phyloP scores from a whole-genome alignment of 2,888 invertebrate species.

The Tortricodes alternella region DNA sequence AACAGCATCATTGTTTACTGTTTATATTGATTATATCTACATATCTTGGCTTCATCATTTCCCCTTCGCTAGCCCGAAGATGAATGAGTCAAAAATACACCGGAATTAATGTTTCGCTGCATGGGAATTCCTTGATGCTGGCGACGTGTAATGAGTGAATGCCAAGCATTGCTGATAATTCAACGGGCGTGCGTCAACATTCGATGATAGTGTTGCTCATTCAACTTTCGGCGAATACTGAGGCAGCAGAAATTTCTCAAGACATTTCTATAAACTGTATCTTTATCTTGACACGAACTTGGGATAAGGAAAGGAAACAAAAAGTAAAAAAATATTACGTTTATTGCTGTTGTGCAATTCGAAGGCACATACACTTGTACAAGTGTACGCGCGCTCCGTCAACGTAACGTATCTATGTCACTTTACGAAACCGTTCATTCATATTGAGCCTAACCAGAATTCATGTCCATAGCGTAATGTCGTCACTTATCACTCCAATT shows the following conservation, averaged over 20 bases:
- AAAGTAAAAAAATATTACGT: conserved; percentile 76
- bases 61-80: conserved; percentile 16
- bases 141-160: conserved; percentile 35
- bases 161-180: conserved; percentile 30
- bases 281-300: background rate
- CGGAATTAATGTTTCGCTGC: conserved; percentile 36
- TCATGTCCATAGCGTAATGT: conserved; percentile 64
- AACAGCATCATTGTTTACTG: conserved; percentile 25
- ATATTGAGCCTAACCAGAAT: conserved; percentile 46
- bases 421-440: conserved; percentile 40
- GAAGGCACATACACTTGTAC: conserved; percentile 74
- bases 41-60: conserved; percentile 15
- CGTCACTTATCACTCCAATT: conserved; percentile 55
- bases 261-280: background rate
- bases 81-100: conserved; percentile 35
- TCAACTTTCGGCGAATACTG: conserved; percentile 9
- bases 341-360: conserved; percentile 79
- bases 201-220: conserved; percentile 11
- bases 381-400: conserved; percentile 76
- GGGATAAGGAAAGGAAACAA: conserved; percentile 45
- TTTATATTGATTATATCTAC: too few relatives aligned
- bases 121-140: conserved; percentile 39
- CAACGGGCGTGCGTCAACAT: conserved; percentile 18
- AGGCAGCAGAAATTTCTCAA: conserved; percentile 1
- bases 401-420: conserved; percentile 71